Evolutionary conservation across 2,888 invertebrate species (phyloP).

Genomic region (Orthonevra nobilis): DNA sequence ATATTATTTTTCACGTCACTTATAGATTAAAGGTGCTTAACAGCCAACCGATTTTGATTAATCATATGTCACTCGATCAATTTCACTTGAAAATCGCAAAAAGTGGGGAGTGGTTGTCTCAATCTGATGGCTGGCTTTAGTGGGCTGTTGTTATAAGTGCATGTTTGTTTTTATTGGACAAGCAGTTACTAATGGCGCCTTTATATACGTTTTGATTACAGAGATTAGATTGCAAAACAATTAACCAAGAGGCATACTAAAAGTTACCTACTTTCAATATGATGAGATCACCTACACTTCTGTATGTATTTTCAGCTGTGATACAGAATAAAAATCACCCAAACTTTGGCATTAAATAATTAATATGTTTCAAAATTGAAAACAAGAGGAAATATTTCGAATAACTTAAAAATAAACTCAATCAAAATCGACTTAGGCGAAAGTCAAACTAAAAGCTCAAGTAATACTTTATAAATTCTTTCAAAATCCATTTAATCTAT

Average conservation of each 20-base stretch:
- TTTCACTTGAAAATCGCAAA: conserved; percentile 36
- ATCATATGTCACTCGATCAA: conserved; percentile 67
- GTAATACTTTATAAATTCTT: conserved; percentile 38
- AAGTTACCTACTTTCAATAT: too few relatives aligned
- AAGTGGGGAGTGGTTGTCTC: conserved; percentile 37
- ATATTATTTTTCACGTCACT: conserved; percentile 40
- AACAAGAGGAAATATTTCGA: conserved; percentile 1
- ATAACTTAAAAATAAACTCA: too few relatives aligned
- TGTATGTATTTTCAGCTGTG: background rate
- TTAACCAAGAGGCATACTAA: too few relatives aligned
- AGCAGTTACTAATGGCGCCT: conserved; percentile 36
- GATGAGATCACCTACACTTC: background rate
- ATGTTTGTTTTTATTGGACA: background rate
- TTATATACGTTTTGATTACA: conserved; percentile 24
- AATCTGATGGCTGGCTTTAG: conserved; percentile 12
- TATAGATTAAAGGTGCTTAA: conserved; percentile 50
- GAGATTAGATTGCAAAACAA: conserved; percentile 32
- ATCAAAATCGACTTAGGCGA: conserved; percentile 22
- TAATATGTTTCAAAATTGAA: too few relatives aligned
- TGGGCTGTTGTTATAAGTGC: background rate
- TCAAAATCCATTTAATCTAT: conserved; percentile 8
- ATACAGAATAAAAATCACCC: too few relatives aligned
- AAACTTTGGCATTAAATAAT: too few relatives aligned
- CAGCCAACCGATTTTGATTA: conserved; percentile 50
- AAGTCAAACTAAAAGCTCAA: conserved; percentile 17